Conservation (phyloP, 2,113 vertebrate genomes). For the Chroicocephalus ridibundus region DNA sequence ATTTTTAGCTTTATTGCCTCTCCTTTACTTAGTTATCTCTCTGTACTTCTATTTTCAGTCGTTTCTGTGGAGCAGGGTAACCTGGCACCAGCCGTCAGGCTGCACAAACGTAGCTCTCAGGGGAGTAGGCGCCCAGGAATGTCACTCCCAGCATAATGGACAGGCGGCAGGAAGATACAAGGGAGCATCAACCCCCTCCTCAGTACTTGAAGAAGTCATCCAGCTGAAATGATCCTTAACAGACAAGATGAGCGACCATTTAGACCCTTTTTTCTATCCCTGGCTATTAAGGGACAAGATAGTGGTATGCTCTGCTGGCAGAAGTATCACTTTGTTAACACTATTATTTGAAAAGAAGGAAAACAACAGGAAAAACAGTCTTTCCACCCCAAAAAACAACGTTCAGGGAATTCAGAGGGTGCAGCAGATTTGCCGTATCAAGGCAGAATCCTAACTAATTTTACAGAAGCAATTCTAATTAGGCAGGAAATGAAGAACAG, state of each 20-base stretch:
- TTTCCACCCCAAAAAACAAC: background rate
- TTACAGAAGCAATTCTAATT: conserved; percentile 52
- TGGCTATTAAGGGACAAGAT: background rate
- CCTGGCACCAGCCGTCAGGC: background rate
- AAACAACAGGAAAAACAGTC: background rate
- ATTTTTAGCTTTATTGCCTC: background rate
- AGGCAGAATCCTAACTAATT: background rate
- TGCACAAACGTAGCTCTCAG: rapidly evolving
- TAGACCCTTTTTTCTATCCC: background rate
- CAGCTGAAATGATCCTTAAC: background rate
- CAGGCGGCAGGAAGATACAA: background rate
- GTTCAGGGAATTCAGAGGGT: background rate
- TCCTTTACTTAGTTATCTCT: background rate
- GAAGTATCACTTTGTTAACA: background rate
- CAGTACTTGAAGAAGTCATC: background rate
- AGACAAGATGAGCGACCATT: background rate
- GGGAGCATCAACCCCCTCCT: background rate
- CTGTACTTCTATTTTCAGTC: background rate
- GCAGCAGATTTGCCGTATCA: background rate
- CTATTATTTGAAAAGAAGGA: background rate
- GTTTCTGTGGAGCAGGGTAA: background rate
- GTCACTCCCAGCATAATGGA: rapidly evolving
- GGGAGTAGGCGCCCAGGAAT: background rate
- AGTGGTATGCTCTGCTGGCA: background rate
- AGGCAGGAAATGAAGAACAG: conserved; percentile 25